Conservation (phyloP, 1,140 invertebrate species). For the Drosophila carrolli region DNA sequence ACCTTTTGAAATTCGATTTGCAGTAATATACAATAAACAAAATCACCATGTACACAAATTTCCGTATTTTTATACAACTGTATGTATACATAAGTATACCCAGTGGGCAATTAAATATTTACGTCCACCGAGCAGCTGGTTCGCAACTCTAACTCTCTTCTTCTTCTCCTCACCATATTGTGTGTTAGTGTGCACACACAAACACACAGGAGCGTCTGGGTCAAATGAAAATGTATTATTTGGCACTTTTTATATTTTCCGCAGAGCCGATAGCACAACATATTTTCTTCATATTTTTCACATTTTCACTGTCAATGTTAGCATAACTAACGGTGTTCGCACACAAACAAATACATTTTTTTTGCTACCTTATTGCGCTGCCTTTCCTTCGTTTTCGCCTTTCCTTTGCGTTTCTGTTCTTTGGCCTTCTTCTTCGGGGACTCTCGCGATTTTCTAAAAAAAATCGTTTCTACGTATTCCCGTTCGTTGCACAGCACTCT, state of each 20-base stretch:
- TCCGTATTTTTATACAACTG: constrained; percentile 33
- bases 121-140: constrained; percentile 44
- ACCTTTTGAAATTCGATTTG: constrained; percentile 16
- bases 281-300: constrained; percentile 6
- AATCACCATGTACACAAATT: constrained; percentile 30
- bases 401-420: constrained; percentile 9
- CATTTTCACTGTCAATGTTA: constrained; percentile 54
- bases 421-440: constrained; percentile 34
- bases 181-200: constrained; percentile 35
- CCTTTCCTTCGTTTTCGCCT: constrained; percentile 24
- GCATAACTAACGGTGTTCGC: constrained; percentile 39
- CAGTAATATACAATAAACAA: constrained; percentile 37
- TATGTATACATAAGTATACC: constrained; percentile 20
- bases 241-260: constrained; percentile 30
- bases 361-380: constrained; percentile 51
- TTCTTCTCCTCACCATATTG: constrained; percentile 21
- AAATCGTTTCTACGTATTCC: constrained; percentile 40
- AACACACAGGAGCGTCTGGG: constrained; percentile 25
- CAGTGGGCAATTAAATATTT: constrained; percentile 43
- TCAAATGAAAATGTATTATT: constrained; percentile 48
- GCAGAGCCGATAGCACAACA: constrained; percentile 7
- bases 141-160: constrained; percentile 33
- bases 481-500: constrained; percentile 39
- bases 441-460: constrained; percentile 34
- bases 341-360: constrained; percentile 49